Evolutionary conservation across 1,140 invertebrate species (phyloP), one percentile per base, ranked within the genome.

Genomic region (Pseudomyrmex concolor): DNA sequence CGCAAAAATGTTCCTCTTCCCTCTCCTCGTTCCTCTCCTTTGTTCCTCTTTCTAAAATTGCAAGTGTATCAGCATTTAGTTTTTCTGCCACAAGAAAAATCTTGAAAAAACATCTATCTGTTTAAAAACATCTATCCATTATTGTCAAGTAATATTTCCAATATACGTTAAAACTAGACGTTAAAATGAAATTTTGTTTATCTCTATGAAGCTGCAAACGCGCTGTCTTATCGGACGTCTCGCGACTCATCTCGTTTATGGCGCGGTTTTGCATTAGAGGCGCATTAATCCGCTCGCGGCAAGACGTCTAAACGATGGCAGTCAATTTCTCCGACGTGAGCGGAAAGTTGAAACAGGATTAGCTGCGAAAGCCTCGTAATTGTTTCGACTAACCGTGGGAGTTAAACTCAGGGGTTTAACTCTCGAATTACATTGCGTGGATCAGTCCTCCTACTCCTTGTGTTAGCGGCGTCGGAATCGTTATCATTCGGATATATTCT

Each of bases 331-430:
- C 15, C 66, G 54, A 78, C 76, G 76, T 80, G 66, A 80, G 19
- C 19, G n/a, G 76, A 70, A 78, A 78, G 74, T 78, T 70, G 64
- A 70, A 48, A 60, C 19, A 13, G 57, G 76, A 80, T 80, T 80
- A 80, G 71, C 43, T 48, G 48, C 54, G 12, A 71, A 59, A 71
- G 57, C 76, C 66, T 80, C 71, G 66, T 80, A 80, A 80, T 80
- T 80, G 54, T 19, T 80, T 25, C 34, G 66, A 66, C 76, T 59
- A 70, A 80, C 19, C 55, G 54, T 34, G 19, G 34, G 54, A 59
- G 66, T 80, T 68, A 7, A 34, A 80, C 43, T 50, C 54, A 43
- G 34, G 34, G 54, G 51, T 78, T 78, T 78, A 78, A 50, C 43
- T 80, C 43, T 15, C 51, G 17, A 50, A 71, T 54, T 80, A 59